Evolutionary conservation across 2,113 vertebrate species (phyloP).

Genomic region (Opisthocomus hoazin): DNA sequence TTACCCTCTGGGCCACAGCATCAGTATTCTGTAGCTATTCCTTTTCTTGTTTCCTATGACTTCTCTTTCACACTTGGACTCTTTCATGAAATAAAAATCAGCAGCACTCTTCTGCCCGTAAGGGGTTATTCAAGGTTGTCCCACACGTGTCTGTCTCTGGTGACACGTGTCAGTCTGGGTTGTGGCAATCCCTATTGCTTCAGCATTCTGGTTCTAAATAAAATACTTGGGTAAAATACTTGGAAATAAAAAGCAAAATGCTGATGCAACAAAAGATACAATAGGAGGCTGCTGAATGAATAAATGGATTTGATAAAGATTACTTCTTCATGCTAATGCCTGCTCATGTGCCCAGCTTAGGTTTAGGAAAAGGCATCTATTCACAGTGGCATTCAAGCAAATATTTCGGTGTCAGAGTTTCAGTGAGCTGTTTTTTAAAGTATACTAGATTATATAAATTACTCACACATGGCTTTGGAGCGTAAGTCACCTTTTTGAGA

Average conservation of each 20-base stretch:
- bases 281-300: background rate
- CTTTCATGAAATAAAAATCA: background rate
- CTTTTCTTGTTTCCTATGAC: background rate
- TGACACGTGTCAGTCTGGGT: background rate
- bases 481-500: background rate
- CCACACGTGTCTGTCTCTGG: background rate
- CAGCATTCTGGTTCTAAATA: background rate
- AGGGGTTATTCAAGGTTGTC: background rate
- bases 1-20: background rate
- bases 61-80: background rate
- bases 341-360: background rate
- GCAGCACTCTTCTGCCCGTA: background rate
- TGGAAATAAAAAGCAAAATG: background rate
- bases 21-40: background rate
- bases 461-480: background rate
- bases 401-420: background rate
- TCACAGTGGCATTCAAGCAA: background rate
- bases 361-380: background rate
- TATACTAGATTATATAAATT: background rate
- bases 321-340: background rate
- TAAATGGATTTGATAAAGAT: background rate
- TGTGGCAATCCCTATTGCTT: background rate
- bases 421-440: background rate
- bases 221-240: background rate
- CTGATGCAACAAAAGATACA: background rate